Base-by-base conservation (phyloP, 1,140 invertebrate genomes). In the Copidosoma floridanum region DNA sequence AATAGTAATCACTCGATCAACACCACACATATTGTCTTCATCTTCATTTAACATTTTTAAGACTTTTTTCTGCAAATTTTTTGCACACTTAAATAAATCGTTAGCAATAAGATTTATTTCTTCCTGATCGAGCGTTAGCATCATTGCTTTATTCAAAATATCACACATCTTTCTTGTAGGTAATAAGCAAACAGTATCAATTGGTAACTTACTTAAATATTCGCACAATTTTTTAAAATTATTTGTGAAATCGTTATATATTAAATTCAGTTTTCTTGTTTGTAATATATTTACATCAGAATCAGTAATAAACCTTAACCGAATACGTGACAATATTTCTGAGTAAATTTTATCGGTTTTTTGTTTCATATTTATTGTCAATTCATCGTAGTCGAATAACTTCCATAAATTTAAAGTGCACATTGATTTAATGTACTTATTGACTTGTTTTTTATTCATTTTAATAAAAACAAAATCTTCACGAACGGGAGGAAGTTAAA, bases 401-500 rank as follows among this genome's bases (percentile, higher is more conserved):
- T 35, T 20, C 67, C 66, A 73, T 20, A 71, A 40, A 55, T 51
- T 66, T 65, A 27, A 72, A 35, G 40, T 51, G 24, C 48, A 35
- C 27, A 60, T 69, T 68, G 20, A 26, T 18, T 59, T 66, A n/a
- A 66, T 27, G 41, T 51, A 61, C 51, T 69, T 67, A 52, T 68
- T 27, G 16, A 68, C 52, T 56, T 65, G 29, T 18, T 23, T n/a
- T 29, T 56, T 61, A 27, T 57, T 26, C 27, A 74, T 48, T 38
- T 23, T 24, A 48, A 69, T 35, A 57, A 68, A 71, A 12, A 64
- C 24, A 10, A 68, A 57, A 40, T 70, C 48, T 59, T 67, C 68
- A 23, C 57, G 56, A 14, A 75, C 68, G 12, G 71, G 68, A 14
- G 70, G 71, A 24, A 76, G 60, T 66, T 75, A 73, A n/a, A 73